Conservation (phyloP, 1,140 invertebrate genomes). For the Dolichoris vasculosae region DNA sequence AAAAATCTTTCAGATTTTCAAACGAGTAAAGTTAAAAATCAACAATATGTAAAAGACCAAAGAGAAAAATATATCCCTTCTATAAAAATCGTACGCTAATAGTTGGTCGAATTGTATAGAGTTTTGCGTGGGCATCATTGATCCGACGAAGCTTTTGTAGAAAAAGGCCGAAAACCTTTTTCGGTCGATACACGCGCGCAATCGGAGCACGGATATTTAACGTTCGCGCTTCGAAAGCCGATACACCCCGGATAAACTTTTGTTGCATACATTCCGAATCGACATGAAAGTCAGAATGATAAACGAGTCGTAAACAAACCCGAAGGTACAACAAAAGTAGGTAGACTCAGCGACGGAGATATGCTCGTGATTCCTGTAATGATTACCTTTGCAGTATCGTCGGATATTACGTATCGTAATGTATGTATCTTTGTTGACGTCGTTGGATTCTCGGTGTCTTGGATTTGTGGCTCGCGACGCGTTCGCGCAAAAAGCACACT, state of each 20-base stretch:
- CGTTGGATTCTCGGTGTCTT: not conserved
- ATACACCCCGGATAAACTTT: slow-evolving; percentile 19
- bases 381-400: not conserved
- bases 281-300: not conserved
- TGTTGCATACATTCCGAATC: not conserved
- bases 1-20: not conserved
- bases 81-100: not conserved
- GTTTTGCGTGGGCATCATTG: slow-evolving; percentile 19
- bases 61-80: not conserved
- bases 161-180: not conserved
- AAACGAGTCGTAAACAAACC: not conserved
- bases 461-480: not conserved
- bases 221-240: slow-evolving; percentile 2
- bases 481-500: no score
- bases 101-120: not conserved
- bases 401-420: not conserved
- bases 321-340: not conserved
- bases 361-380: not conserved
- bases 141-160: not conserved
- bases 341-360: not conserved
- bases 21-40: not conserved
- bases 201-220: not conserved
- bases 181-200: not conserved
- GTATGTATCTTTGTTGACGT: not conserved
- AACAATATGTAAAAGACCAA: slow-evolving; percentile 1